Evolutionary conservation across 2,888 invertebrate species (phyloP).

Genomic region (Flexamia atlantica): DNA sequence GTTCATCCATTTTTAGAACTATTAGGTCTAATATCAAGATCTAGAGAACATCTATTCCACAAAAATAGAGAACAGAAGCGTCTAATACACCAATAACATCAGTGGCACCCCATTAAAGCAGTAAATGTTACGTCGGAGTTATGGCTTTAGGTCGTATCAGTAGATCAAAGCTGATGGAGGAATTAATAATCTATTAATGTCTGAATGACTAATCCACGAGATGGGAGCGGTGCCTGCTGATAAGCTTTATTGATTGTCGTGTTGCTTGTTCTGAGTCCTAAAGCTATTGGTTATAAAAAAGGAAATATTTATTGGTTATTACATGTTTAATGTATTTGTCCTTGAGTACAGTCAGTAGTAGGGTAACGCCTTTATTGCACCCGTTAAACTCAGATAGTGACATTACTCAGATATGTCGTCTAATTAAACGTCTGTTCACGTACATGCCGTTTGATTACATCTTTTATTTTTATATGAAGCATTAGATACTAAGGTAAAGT

Average conservation of each 20-base stretch:
- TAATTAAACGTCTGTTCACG: too few species aligned
- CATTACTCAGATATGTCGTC: too few species aligned
- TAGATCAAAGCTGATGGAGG: slow-evolving; percentile 31
- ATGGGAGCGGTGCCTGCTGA: not conserved
- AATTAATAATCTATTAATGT: slow-evolving; percentile 43
- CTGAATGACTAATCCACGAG: slow-evolving; percentile 19
- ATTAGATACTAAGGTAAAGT: too few species aligned
- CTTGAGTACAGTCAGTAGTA: too few species aligned
- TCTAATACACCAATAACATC: slow-evolving; percentile 17
- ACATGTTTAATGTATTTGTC: too few species aligned
- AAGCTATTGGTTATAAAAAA: not conserved
- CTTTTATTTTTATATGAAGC: too few species aligned
- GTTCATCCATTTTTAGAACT: not conserved
- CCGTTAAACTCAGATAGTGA: too few species aligned
- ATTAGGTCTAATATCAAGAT: not conserved
- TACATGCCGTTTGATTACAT: too few species aligned
- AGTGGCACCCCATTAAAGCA: slow-evolving; percentile 26
- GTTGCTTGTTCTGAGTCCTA: not conserved
- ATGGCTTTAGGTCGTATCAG: not conserved
- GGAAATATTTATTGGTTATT: too few species aligned
- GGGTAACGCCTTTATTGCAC: too few species aligned
- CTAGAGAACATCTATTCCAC: not conserved
- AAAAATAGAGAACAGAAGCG: slow-evolving; percentile 29
- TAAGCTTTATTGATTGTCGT: slow-evolving; percentile 29
- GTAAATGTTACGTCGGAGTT: slow-evolving; percentile 19